These are phyloP conservation scores for Periophthalmus magnuspinnatus DNA, from an alignment of 2,797 vertebrate genomes.

Conservation along the genomic window DNA sequence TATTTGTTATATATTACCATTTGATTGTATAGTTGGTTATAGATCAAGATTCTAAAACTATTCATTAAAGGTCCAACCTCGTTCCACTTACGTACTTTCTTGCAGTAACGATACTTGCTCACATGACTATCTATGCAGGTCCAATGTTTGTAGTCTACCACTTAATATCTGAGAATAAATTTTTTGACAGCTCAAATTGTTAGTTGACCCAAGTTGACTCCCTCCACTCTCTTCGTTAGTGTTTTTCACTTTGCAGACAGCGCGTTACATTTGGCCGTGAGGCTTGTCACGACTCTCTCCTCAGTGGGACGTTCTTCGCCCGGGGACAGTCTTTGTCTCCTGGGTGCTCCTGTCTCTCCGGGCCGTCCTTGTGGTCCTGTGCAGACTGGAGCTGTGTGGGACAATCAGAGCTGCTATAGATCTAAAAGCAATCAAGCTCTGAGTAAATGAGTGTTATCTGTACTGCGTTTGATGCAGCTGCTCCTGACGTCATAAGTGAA, in stretches of 20 bases:
- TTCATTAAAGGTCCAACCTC: too few species aligned
- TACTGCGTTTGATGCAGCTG: conserved; percentile 19
- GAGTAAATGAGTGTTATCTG: conserved; percentile 45
- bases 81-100: too few species aligned
- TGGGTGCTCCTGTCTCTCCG: conserved; percentile 44
- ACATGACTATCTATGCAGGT: too few species aligned
- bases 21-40: too few species aligned
- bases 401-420: conserved; percentile 32
- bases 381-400: conserved; percentile 26
- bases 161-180: background rate
- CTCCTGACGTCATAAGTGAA: conserved; percentile 28
- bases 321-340: conserved; percentile 44
- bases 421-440: conserved; percentile 40
- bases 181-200: background rate
- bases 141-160: too few species aligned
- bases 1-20: too few species aligned
- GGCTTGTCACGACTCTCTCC: conserved; percentile 25
- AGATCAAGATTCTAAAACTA: too few species aligned
- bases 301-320: conserved; percentile 34
- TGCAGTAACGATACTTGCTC: too few species aligned
- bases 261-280: background rate
- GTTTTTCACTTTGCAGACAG: background rate
- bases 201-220: background rate
- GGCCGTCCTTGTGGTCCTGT: conserved; percentile 36
- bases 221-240: background rate